A percentile compares a stretch with the other conserved stretches of the same genome.
Evolutionary conservation across 2,888 invertebrate species (phyloP).

Genomic region (Scrobipalpa atriplicella): DNA sequence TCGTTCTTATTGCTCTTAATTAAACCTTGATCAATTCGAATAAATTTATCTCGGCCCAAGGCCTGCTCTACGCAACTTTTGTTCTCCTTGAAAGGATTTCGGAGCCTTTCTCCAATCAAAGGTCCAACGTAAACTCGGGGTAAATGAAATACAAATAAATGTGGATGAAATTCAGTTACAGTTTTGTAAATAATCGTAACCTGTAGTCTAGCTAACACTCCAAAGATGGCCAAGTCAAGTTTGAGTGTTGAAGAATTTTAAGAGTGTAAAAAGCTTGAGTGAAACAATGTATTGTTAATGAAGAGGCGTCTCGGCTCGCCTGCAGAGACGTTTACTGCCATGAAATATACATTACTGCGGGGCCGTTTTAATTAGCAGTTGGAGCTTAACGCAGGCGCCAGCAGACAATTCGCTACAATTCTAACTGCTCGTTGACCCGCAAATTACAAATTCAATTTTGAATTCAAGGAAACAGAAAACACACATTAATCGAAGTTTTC

Average conservation of each 20-base stretch:
- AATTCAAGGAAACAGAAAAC: conserved; percentile 2
- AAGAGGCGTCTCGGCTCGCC: conserved; percentile 46
- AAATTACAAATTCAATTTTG: not conserved
- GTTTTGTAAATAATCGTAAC: not conserved
- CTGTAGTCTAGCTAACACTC: not conserved
- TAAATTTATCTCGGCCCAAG: conserved; percentile 28
- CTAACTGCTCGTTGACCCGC: conserved; percentile 19
- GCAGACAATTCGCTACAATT: conserved; percentile 25
- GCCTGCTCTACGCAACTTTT: conserved; percentile 2
- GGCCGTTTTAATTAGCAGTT: conserved; percentile 58
- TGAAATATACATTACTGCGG: conserved; percentile 58
- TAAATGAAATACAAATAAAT: conserved; percentile 1
- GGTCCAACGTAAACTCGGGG: not conserved
- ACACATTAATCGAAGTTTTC: conserved; percentile 1
- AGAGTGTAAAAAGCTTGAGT: conserved; percentile 48
- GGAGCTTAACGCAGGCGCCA: conserved; percentile 34
- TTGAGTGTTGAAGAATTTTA: not conserved
- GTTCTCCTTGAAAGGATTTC: conserved; percentile 10
- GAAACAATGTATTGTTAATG: conserved; percentile 60
- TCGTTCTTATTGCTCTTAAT: conserved; percentile 57
- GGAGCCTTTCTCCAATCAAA: not conserved
- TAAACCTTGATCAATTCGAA: conserved; percentile 44
- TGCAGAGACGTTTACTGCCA: conserved; percentile 53
- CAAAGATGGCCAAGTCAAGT: not conserved
- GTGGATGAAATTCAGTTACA: not conserved